Conservation (phyloP, 2,113 vertebrate genomes). For the Neotragus moschatus region DNA sequence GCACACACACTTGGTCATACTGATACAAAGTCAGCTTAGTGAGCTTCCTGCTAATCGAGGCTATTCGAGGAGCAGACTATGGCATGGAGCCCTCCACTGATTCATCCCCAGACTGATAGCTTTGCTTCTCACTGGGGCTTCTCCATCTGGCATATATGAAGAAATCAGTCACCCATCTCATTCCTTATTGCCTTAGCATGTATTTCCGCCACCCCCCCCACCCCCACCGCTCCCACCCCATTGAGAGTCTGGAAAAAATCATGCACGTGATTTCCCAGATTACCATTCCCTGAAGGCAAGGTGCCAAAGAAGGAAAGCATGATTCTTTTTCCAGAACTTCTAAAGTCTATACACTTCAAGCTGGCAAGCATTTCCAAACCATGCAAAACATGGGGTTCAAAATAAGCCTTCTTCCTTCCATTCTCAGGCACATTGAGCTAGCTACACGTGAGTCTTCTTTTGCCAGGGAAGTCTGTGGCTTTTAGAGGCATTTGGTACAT, state of each 20-base stretch:
- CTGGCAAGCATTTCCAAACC: neutral
- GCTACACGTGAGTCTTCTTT: neutral
- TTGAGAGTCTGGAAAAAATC: constrained; percentile 35
- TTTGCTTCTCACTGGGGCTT: constrained; percentile 17
- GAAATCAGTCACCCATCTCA: neutral
- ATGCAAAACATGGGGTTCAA: neutral
- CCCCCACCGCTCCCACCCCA: fast-evolving
- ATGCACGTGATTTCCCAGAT: neutral
- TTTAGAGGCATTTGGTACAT: neutral
- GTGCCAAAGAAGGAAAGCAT: constrained; percentile 26
- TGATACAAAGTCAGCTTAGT: neutral
- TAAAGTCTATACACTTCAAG: neutral
- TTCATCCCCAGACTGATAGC: neutral
- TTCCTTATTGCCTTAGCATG: neutral
- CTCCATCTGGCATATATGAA: constrained; percentile 13
- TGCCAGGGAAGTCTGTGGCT: neutral
- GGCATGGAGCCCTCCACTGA: neutral
- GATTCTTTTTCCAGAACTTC: constrained; percentile 37
- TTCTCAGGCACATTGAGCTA: neutral
- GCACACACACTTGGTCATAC: neutral
- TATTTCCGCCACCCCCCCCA: neutral
- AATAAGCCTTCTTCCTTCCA: neutral
- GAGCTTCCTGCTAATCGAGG: neutral
- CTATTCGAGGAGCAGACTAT: neutral
- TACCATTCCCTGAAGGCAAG: constrained; percentile 27